phyloP scores from a whole-genome alignment of 2,797 vertebrate genomes.

The Simalia tracyae region DNA sequence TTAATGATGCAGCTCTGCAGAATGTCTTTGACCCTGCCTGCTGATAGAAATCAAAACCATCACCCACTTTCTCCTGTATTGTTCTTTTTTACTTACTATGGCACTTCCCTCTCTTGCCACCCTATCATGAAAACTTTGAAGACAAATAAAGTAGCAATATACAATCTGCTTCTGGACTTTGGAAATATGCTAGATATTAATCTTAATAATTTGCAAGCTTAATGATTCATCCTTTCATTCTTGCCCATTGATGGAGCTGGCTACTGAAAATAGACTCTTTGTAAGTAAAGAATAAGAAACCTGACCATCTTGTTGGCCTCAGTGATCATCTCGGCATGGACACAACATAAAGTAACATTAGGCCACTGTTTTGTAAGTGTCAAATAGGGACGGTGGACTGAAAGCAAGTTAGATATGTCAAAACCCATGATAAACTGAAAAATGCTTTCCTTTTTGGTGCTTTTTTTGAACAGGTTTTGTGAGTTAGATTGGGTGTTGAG shows the following conservation, averaged over 20 bases:
- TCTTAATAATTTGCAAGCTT: not conserved
- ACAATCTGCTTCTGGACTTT: not conserved
- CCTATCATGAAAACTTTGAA: not conserved
- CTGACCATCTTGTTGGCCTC: not conserved
- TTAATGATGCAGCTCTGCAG: not conserved
- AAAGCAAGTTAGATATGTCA: conserved; percentile 18
- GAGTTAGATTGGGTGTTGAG: conserved; percentile 18
- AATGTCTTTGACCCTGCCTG: not conserved
- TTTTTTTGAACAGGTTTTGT: conserved; percentile 32
- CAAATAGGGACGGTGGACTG: conserved; percentile 20
- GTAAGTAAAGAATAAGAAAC: not conserved
- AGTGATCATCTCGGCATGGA: not conserved
- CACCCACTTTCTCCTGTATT: not conserved
- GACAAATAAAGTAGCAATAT: not conserved
- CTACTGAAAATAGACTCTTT: not conserved
- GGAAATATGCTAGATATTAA: not conserved
- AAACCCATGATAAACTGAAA: conserved; percentile 13
- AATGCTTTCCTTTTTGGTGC: conserved; percentile 33
- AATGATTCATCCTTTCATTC: not conserved
- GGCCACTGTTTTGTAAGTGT: not conserved
- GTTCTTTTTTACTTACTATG: not conserved
- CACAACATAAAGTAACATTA: conserved; percentile 12
- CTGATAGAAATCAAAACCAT: not conserved
- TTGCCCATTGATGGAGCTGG: not conserved
- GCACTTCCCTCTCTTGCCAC: not conserved